Base-by-base conservation (phyloP, 2,113 vertebrate genomes). In the Setophaga petechia region DNA sequence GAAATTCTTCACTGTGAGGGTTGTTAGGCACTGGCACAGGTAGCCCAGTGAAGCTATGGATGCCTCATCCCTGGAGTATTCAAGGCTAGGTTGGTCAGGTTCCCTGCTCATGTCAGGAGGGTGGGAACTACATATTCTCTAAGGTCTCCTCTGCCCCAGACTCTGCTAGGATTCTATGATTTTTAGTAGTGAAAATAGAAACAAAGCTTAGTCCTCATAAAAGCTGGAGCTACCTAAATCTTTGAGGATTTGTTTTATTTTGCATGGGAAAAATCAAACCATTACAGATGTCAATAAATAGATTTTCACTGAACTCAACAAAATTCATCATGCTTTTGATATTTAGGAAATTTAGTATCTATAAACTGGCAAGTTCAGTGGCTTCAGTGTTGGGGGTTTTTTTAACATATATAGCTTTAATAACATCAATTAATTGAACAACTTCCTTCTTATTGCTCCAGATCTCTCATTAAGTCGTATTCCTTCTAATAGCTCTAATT, bases 31-130 rank as follows among this genome's bases (percentile, higher is more conserved):
- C 13, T 49, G 41, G 25, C 5, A 27, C 8, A 69, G 15, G 5
- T 11, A 17, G 28, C 11, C 11, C 39, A 61, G 54, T 18, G 44
- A 54, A 82, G 20, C 6, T 46, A 28, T 54, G 47, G 9, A 6
- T 19, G 10, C 18, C 3, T 3, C 30, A 55, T 31, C 15, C 15
- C 55, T 84, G 35, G 5, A 20, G 7, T 43, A 12, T 20, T 69
- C 18, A 49, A 63, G 17, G 18, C 31, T 18, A 23, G 6, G 35
- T 11, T 49, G 57, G 8, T 63, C 3, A 2, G 10, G 39, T 15
- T 63, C 3, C 31, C 15, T 4, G 6, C 6, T 22, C 18, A 7
- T 16, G 17, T 17, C 11, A 69, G 30, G 5, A 3, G 6, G 1
- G 1, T 28, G 43, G 31, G 25, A 83, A 57, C 8, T 28, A 35